These are phyloP conservation scores for Selenia dentaria DNA, from an alignment of 2,888 invertebrate genomes.

Conservation along the genomic window DNA sequence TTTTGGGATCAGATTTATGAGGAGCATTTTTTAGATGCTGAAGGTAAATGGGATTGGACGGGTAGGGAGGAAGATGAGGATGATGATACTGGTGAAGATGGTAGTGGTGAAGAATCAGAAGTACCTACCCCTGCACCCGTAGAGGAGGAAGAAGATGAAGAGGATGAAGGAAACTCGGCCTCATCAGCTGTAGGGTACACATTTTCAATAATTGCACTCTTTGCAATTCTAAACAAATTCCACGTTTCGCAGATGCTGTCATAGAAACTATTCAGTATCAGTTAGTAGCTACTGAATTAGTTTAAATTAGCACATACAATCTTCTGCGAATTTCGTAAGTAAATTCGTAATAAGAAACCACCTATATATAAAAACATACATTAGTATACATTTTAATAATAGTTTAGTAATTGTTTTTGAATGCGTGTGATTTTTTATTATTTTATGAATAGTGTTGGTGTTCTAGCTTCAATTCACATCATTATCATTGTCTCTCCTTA, in stretches of 20 bases:
- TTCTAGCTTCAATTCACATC: neutral
- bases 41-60: conserved; percentile 51
- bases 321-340: conserved; percentile 26
- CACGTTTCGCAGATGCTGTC: conserved; percentile 50
- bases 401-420: no score
- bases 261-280: conserved; percentile 46
- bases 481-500: neutral
- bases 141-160: conserved; percentile 27
- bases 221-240: conserved; percentile 53
- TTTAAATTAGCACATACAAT: conserved; percentile 7
- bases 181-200: conserved; percentile 59
- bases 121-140: conserved; percentile 1
- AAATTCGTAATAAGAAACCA: conserved; percentile 25
- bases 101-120: conserved; percentile 21
- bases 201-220: conserved; percentile 56
- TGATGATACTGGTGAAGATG: conserved; percentile 25
- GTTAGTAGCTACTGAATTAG: conserved; percentile 16
- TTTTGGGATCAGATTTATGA: conserved; percentile 68
- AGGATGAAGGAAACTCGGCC: conserved; percentile 48
- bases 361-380: no score
- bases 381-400: no score
- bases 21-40: conserved; percentile 61
- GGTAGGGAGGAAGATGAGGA: conserved; percentile 43
- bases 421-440: no score
- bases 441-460: no score